phyloP scores from a whole-genome alignment of 2,888 invertebrate species.

The Sicus ferrugineus region DNA sequence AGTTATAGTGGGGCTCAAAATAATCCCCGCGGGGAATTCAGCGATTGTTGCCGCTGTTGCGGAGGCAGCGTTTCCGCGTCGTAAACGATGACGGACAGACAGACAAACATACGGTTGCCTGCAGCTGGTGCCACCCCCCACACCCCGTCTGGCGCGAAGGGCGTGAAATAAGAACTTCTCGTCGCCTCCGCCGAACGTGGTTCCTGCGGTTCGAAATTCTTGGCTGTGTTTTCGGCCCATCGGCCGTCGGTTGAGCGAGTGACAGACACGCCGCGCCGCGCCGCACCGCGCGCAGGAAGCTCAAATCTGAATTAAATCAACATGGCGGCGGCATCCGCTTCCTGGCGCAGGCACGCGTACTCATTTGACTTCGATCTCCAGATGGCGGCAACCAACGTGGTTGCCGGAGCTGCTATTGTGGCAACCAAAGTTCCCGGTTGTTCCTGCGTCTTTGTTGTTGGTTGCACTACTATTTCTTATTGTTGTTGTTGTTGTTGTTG shows the following conservation, averaged over 20 bases:
- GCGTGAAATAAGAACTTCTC: constrained; percentile 40
- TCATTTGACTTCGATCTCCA: too few relatives aligned
- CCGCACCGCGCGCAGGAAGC: constrained; percentile 36
- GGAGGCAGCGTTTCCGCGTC: too few relatives aligned
- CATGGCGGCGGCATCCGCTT: constrained; percentile 44
- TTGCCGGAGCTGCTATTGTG: too few relatives aligned
- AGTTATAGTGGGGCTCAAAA: constrained; percentile 40
- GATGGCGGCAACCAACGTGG: too few relatives aligned
- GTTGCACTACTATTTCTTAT: neutral
- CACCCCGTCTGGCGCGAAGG: constrained; percentile 13
- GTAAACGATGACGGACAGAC: neutral
- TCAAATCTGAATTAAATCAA: constrained; percentile 49
- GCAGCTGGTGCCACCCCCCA: neutral
- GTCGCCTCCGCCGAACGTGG: neutral
- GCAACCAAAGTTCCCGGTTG: too few relatives aligned
- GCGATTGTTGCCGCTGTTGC: constrained; percentile 35
- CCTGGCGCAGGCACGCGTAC: too few relatives aligned
- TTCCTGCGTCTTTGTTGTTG: too few relatives aligned
- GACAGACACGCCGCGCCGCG: neutral
- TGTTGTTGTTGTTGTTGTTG: constrained; percentile 9
- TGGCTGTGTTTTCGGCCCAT: neutral
- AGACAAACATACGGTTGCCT: neutral
- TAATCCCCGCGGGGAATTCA: constrained; percentile 46
- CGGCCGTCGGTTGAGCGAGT: neutral
- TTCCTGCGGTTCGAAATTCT: neutral